Base-by-base conservation (phyloP, 2,113 vertebrate species). In the Cinclus cinclus region DNA sequence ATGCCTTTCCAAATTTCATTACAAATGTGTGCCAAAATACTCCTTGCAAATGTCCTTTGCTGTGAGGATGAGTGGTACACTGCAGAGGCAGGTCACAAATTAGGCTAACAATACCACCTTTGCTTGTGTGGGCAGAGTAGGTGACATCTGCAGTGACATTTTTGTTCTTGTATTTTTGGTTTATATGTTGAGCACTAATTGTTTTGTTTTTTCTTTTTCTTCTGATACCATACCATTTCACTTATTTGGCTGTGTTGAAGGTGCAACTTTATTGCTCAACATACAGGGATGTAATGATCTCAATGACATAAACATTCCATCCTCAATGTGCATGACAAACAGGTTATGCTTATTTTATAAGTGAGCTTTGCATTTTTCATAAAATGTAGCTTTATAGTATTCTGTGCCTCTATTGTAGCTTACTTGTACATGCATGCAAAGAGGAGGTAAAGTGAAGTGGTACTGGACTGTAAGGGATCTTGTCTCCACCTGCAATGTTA, bases 201-300 rank as follows among this genome's bases (percentile, higher is more conserved):
- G n/a, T 3, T 75, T 44, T 35, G 15, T 52, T 64, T 3, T 7
- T 83, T 89, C 84, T 77, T 33, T 42, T 49, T 69, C 41, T 69
- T 67, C n/a, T 91, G 41, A 56, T 62, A n/a, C 23, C 1, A 0
- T n/a, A 41, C 12, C 8, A 22, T 50, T 65, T 83, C 2, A 10
- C 33, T 90, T 62, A 50, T 86, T 83, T 83, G 79, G 8, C 30
- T 80, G 21, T 1, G 1, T 58, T 83, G 64, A 85, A 80, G 11
- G 44, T 92, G 63, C 31, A 76, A 35, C 42, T 62, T 85, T 47
- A 65, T 90, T 95, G 63, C 95, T 93, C 35, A 96, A 55, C 21
- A 8, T 86, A 44, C 73, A 74, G 7, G 1, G n/a, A 50, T 86
- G 27, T 27, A 83, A 59, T 60, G n/a, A 60, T 90, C 39, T 92